phyloP scores from a whole-genome alignment of 2,797 vertebrate species.

The Amphiprion clarkii region DNA sequence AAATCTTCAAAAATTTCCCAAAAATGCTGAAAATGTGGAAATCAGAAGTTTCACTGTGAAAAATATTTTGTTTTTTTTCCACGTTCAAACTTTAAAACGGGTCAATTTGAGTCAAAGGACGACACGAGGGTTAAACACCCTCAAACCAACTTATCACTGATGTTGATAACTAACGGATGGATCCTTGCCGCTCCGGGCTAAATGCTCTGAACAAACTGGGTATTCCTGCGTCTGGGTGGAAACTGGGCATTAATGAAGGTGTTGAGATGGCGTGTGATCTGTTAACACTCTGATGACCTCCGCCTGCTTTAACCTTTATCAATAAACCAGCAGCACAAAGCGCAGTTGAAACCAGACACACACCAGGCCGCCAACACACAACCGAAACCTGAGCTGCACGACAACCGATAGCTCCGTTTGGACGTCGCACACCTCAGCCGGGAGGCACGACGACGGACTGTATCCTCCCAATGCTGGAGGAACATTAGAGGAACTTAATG shows the following conservation, averaged over 20 bases:
- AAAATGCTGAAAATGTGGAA: too few species aligned
- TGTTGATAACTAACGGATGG: too few species aligned
- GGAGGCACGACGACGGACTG: conserved; percentile 63
- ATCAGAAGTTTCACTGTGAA: too few species aligned
- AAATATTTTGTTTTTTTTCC: too few species aligned
- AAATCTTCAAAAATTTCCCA: too few species aligned
- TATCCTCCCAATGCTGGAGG: conserved; percentile 66
- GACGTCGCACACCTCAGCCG: conserved; percentile 55
- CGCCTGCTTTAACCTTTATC: conserved; percentile 80
- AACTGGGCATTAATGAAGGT: neutral
- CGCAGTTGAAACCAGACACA: conserved; percentile 70
- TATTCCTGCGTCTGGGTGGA: too few species aligned
- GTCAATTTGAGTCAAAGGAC: too few species aligned
- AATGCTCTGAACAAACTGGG: too few species aligned
- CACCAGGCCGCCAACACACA: conserved; percentile 37
- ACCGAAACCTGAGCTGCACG: conserved; percentile 69
- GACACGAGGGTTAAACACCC: too few species aligned
- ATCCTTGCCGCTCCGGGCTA: too few species aligned
- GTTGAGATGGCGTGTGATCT: conserved; percentile 1
- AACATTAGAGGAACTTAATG: conserved; percentile 77
- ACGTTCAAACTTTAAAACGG: too few species aligned
- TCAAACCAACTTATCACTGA: too few species aligned
- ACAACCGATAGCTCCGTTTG: conserved; percentile 81
- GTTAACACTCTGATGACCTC: conserved; percentile 50
- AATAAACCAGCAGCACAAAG: conserved; percentile 82